Evolutionary conservation across 92 coral and sea anemone genomes (phyloP), one percentile per base, ranked within the genome.

Genomic region (Epizoanthus ramosus): DNA sequence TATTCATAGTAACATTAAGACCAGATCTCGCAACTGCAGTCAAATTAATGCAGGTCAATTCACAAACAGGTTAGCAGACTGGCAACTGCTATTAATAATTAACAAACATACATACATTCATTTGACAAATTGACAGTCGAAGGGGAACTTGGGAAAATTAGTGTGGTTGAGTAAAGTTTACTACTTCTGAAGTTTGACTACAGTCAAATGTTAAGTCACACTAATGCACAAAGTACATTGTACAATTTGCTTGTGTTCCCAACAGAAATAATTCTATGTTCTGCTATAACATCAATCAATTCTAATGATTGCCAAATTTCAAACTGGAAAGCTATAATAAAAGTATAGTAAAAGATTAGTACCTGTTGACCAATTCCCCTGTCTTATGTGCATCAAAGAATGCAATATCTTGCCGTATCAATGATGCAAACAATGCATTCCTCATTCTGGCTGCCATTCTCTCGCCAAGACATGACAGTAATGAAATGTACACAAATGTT

Each of bases 371-470:
- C 39, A 96, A 80, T 79, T 96, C 99, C 57, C 99, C 99, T 57
- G 99, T 96, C 70, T 94, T 96, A 79, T 96, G 99, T 39, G 73
- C 89, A 90, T 96, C 99, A 94, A 96, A 96, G 92, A 96, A 96
- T 68, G 97, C 94, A 52, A 96, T 94, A 81, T 96, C 99, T 66
- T 96, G 99, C 57, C 94, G 85, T 43, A 96, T 86, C 37, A 96
- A 74, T 17, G 98, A 84, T 33, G 92, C 90, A 84, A 96, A 96
- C 76, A 96, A 80, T 19, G 91, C 92, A 66, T 85, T 88, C 57
- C 99, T 87, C 93, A 96, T 87, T 57, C 99, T 86, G 74, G 93
- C 99, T 13, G 99, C 98, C 60, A 96, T 37, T 64, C 98, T 84
- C 85, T 96, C 99, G 1, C 99, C 99, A 85, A 96, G 90, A 23